Percentiles rank a stretch among this genome's conserved stretches.
Conservation (phyloP, 2,797 vertebrate species). For the Dicrostonyx torquatus region DNA sequence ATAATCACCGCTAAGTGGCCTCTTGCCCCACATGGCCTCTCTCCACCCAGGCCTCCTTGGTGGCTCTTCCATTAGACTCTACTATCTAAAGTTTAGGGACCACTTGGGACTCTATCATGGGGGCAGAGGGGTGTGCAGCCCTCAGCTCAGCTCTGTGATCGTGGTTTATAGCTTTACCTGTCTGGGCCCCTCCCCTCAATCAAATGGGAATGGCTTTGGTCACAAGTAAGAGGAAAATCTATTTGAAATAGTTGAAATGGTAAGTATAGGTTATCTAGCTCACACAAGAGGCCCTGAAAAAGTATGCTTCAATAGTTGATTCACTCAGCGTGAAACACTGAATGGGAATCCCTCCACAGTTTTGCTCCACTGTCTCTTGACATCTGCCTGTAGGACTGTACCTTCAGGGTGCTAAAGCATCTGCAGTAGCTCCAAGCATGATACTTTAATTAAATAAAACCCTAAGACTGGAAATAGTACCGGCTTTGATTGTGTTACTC, state of each 20-base stretch:
- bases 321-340: background rate
- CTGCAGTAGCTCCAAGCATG: background rate
- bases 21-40: slow-evolving; percentile 49
- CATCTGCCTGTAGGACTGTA: background rate
- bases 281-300: background rate
- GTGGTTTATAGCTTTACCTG: background rate
- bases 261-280: slow-evolving; percentile 3
- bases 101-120: background rate
- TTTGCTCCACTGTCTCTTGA: background rate
- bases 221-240: slow-evolving; percentile 32
- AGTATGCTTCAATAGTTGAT: background rate
- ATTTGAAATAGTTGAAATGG: background rate
- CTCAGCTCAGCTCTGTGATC: slow-evolving; percentile 15
- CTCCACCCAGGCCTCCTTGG: background rate
- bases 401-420: background rate
- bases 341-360: background rate
- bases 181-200: slow-evolving; percentile 27
- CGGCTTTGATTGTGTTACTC: background rate
- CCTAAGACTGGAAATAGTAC: slow-evolving; percentile 25
- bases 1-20: slow-evolving; percentile 70
- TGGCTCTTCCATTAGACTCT: slow-evolving; percentile 16
- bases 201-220: slow-evolving; percentile 29
- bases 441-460: slow-evolving; percentile 48
- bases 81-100: background rate
- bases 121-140: background rate